Percentiles rank a stretch among this genome's conserved stretches.
Conservation (phyloP, 1,140 invertebrate species). For the Bombus huntii region DNA sequence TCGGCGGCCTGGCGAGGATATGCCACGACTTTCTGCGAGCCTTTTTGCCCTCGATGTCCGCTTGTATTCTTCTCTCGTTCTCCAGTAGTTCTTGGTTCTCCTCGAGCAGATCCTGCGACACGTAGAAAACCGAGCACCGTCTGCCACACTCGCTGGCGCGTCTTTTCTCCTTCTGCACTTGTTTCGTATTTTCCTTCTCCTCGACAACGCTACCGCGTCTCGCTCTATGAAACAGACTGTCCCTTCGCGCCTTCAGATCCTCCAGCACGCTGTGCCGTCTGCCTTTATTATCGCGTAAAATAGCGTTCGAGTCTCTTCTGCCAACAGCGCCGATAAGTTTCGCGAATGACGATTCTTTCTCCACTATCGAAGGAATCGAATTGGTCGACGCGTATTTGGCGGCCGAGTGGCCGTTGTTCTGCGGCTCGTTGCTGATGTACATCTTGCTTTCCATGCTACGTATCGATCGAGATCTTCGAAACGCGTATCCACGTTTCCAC, state of each 20-base stretch:
- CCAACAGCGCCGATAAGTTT: constrained; percentile 44
- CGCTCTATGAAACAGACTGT: constrained; percentile 77
- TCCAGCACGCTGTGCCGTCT: constrained; percentile 79
- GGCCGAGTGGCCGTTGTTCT: constrained; percentile 58
- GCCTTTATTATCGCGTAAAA: constrained; percentile 52
- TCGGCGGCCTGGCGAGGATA: constrained; percentile 83
- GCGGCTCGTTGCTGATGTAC: constrained; percentile 74
- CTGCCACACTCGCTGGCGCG: constrained; percentile 59
- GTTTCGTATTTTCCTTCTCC: constrained; percentile 74
- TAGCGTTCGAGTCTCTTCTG: constrained; percentile 29
- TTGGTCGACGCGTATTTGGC: constrained; percentile 79
- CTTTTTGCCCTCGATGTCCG: constrained; percentile 83
- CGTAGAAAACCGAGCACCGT: constrained; percentile 74
- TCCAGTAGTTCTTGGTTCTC: constrained; percentile 77
- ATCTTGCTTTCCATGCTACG: constrained; percentile 77
- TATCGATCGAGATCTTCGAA: neutral
- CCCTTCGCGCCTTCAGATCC: constrained; percentile 76
- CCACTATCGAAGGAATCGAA: constrained; percentile 79
- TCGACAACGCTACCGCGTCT: constrained; percentile 75
- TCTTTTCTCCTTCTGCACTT: constrained; percentile 62
- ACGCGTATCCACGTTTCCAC: neutral
- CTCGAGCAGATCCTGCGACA: constrained; percentile 76
- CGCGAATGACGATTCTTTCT: constrained; percentile 63
- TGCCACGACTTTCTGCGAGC: constrained; percentile 87
- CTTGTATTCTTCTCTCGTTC: constrained; percentile 72